These are phyloP conservation scores for Lepidostoma basale DNA, from an alignment of 1,140 invertebrate species.

Conservation along the genomic window DNA sequence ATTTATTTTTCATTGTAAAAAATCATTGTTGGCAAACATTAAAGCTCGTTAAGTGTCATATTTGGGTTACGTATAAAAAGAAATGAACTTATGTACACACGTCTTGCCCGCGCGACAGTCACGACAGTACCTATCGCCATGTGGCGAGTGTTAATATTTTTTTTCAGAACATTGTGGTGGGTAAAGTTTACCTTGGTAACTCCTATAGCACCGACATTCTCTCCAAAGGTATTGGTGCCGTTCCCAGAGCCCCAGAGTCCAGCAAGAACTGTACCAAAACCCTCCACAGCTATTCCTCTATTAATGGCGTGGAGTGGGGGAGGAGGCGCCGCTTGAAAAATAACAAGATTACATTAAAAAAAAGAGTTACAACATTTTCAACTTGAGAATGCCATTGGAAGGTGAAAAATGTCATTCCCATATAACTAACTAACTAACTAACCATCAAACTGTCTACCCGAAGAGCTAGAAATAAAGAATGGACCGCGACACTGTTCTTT, in stretches of 20 bases:
- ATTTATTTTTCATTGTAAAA: too few relatives aligned
- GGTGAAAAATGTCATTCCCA: too few relatives aligned
- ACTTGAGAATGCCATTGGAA: too few relatives aligned
- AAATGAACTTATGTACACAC: neutral
- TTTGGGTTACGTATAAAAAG: too few relatives aligned
- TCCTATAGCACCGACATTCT: conserved; percentile 90
- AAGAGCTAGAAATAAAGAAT: too few relatives aligned
- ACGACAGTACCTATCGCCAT: neutral
- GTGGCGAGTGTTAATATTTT: neutral
- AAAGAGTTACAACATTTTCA: neutral
- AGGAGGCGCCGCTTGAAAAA: conserved; percentile 69
- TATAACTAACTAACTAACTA: too few relatives aligned
- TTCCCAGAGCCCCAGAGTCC: conserved; percentile 84
- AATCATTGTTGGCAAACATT: too few relatives aligned
- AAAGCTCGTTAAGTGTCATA: too few relatives aligned
- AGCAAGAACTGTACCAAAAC: conserved; percentile 80
- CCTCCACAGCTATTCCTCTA: conserved; percentile 83
- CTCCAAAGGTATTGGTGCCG: conserved; percentile 86
- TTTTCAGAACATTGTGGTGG: neutral
- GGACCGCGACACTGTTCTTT: too few relatives aligned
- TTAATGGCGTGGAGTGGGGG: conserved; percentile 88
- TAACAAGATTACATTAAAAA: neutral
- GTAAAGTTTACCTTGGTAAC: conserved; percentile 63
- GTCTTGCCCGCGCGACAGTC: neutral
- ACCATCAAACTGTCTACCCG: too few relatives aligned